A percentile compares a stretch with the other conserved stretches of the same genome.
These are phyloP conservation scores for Scarus forsteni DNA, from an alignment of 2,797 vertebrate species.

Conservation along the genomic window DNA sequence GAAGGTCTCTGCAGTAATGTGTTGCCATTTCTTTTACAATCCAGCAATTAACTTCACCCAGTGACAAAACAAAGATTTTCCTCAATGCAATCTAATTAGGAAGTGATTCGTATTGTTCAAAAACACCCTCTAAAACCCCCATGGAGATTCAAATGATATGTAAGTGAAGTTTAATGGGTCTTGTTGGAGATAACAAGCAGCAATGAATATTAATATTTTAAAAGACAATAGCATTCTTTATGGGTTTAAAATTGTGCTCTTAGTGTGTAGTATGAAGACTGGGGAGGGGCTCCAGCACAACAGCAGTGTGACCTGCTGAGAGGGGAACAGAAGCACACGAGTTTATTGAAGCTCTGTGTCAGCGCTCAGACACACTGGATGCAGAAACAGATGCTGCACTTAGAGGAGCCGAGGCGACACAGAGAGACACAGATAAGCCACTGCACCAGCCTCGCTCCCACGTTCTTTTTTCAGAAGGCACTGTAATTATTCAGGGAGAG, in stretches of 20 bases:
- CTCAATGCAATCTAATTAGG: slow-evolving; percentile 65
- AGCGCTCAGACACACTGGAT: slow-evolving; percentile 57
- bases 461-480: slow-evolving; percentile 41
- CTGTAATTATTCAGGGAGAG: slow-evolving; percentile 69
- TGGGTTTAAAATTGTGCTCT: slow-evolving; percentile 39
- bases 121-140: slow-evolving; percentile 42
- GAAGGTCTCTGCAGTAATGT: slow-evolving; percentile 75
- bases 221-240: slow-evolving; percentile 42
- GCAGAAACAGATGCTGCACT: slow-evolving; percentile 73
- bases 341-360: slow-evolving; percentile 55
- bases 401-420: slow-evolving; percentile 61
- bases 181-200: slow-evolving; percentile 63
- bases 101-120: slow-evolving; percentile 65
- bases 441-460: slow-evolving; percentile 43
- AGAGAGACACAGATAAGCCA: slow-evolving; percentile 63
- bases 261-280: slow-evolving; percentile 30
- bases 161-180: slow-evolving; percentile 77
- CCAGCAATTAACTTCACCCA: slow-evolving; percentile 72
- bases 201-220: slow-evolving; percentile 69
- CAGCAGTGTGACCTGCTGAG: slow-evolving; percentile 56
- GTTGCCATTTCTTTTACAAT: slow-evolving; percentile 71
- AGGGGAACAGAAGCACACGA: slow-evolving; percentile 39
- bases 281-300: slow-evolving; percentile 45
- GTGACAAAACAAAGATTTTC: slow-evolving; percentile 72
- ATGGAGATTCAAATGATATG: slow-evolving; percentile 62